Evolutionary conservation across 92 coral and sea anemone species (phyloP), one percentile per base, ranked within the genome.

Genomic region (Epizoanthus scotinus): DNA sequence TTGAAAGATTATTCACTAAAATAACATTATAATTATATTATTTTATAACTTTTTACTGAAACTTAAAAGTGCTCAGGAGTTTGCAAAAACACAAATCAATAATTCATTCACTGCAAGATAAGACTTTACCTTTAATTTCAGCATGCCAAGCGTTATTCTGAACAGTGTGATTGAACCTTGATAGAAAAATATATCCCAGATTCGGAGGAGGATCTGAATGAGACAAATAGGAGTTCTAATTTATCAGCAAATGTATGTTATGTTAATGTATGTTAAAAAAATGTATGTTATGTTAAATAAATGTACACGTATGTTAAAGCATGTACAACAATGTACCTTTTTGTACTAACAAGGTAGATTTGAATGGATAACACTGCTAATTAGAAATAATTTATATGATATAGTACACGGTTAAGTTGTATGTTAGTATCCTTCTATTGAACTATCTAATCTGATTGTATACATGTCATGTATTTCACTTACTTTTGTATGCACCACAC

Each of bases 401-500:
- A n/a, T n/a, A n/a, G n/a, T n/a, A n/a, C n/a, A n/a, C n/a, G n/a
- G n/a, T n/a, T n/a, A n/a, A n/a, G n/a, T n/a, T n/a, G n/a, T n/a
- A n/a, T n/a, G n/a, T n/a, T n/a, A n/a, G n/a, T n/a, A n/a, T n/a
- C n/a, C n/a, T n/a, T n/a, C n/a, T n/a, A n/a, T n/a, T n/a, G n/a
- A n/a, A n/a, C n/a, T n/a, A n/a, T n/a, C n/a, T n/a, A n/a, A n/a
- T n/a, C n/a, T n/a, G n/a, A 0, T 34, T 34, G 40, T 3, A 34
- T 34, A 34, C n/a, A 6, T 8, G 22, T 17, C 3, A 19, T 0
- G 31, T n/a, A 6, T 29, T 38, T 19, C 50, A 10, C 71, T 13
- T 92, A 95, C 98, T 94, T 92, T 95, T 42, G 89, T 95, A 62
- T 95, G 95, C 9, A 95, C 98, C 47, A 95, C 98, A 89, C 98